Percentiles rank a stretch among this genome's conserved stretches.
These are phyloP conservation scores for Heptranchias perlo DNA, from an alignment of 2,113 vertebrate species.

Conservation along the genomic window DNA sequence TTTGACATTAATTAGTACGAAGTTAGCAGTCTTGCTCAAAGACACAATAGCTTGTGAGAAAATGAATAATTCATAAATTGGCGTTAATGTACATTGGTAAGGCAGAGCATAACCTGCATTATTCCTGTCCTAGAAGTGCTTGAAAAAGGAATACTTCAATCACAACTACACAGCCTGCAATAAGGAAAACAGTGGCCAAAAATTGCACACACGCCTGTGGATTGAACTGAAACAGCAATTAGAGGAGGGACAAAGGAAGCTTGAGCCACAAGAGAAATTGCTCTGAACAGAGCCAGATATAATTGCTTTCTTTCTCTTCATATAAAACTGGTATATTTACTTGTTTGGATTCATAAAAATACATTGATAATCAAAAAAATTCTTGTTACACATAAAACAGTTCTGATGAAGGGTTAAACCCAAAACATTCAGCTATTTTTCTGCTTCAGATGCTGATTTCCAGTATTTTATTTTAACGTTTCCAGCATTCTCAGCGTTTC, in stretches of 20 bases:
- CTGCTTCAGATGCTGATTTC: neutral
- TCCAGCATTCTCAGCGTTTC: neutral
- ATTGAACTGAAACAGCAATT: neutral
- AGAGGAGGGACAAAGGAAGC: neutral
- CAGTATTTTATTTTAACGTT: neutral
- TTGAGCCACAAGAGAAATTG: neutral
- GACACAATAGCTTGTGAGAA: neutral
- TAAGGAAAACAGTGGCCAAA: neutral
- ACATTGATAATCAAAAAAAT: neutral
- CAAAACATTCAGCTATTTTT: neutral
- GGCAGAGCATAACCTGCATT: neutral
- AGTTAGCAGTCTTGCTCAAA: neutral
- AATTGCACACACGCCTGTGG: neutral
- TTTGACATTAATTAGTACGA: neutral
- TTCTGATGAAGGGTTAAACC: neutral
- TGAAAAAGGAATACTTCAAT: neutral
- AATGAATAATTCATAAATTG: neutral
- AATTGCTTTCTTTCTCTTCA: neutral
- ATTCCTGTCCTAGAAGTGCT: neutral
- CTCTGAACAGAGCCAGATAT: neutral
- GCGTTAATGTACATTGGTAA: neutral
- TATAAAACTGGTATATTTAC: neutral
- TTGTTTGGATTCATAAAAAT: neutral
- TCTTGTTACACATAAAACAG: neutral
- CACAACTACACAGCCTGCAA: neutral